Evolutionary conservation across 23 tunicate species (phyloP).

Genomic region (Halocynthia aurantium): DNA sequence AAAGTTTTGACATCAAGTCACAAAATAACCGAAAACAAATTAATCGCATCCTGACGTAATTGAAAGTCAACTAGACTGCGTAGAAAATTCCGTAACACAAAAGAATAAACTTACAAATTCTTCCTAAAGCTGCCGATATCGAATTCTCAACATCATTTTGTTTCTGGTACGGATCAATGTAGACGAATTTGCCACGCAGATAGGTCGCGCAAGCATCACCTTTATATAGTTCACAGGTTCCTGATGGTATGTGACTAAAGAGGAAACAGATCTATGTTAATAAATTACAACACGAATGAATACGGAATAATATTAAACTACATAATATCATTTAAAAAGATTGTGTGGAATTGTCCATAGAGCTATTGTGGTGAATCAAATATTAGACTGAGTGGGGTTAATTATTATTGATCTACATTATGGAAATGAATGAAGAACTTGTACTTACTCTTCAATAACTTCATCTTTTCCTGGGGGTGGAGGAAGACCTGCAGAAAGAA

Average conservation of each 20-base stretch:
- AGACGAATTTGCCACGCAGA: conserved; percentile 31
- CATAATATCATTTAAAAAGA: too few relatives aligned
- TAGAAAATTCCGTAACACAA: not conserved
- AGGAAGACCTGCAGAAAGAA: conserved; percentile 38
- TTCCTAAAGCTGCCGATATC: conserved; percentile 25
- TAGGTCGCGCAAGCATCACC: conserved; percentile 37
- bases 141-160: conserved; percentile 39
- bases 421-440: not conserved
- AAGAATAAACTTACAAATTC: conserved; percentile 30
- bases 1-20: not conserved
- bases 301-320: not conserved
- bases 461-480: conserved; percentile 51
- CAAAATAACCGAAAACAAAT: not conserved
- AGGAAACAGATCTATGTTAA: not conserved
- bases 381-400: too few relatives aligned
- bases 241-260: conserved; percentile 8
- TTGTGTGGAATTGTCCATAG: not conserved
- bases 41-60: not conserved
- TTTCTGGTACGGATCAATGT: conserved; percentile 40
- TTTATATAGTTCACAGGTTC: conserved; percentile 55
- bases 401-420: too few relatives aligned
- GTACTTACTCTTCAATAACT: conserved; percentile 38
- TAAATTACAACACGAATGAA: not conserved
- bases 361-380: not conserved
- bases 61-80: not conserved